Evolutionary conservation across 92 coral and sea anemone species (phyloP).

Genomic region (Epizoanthus fatuus): DNA sequence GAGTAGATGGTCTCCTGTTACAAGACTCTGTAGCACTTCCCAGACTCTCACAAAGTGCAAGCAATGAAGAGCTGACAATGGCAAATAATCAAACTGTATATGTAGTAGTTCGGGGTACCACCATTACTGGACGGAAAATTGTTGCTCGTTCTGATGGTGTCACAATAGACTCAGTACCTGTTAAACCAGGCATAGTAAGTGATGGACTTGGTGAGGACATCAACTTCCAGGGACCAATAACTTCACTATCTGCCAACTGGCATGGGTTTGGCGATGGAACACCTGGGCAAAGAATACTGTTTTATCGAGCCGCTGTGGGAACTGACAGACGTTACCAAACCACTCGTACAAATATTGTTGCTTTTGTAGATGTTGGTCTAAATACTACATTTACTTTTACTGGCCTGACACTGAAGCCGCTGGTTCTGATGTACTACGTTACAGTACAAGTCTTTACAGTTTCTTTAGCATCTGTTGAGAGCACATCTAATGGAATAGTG

Average conservation of each 20-base stretch:
- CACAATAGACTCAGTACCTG: background rate
- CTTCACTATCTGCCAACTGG: background rate
- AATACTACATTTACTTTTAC: background rate
- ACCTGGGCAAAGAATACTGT: background rate
- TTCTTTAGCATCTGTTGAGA: background rate
- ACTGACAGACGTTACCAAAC: background rate
- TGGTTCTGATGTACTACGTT: background rate
- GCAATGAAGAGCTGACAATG: conserved; percentile 4
- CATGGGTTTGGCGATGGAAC: background rate
- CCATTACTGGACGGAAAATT: background rate
- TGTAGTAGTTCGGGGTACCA: background rate
- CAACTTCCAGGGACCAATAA: background rate
- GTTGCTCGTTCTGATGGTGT: conserved; percentile 1
- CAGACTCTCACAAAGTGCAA: background rate
- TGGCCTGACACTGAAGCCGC: background rate
- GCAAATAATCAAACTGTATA: background rate
- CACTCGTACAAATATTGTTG: background rate
- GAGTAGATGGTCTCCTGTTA: background rate
- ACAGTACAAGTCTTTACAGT: background rate
- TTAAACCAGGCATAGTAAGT: background rate
- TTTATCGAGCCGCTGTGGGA: background rate
- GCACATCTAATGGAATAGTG: background rate
- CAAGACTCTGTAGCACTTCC: background rate
- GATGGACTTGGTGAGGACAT: background rate
- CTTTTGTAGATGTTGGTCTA: background rate